Conservation (phyloP, 2,113 vertebrate species). For the Marmota flaviventris region DNA sequence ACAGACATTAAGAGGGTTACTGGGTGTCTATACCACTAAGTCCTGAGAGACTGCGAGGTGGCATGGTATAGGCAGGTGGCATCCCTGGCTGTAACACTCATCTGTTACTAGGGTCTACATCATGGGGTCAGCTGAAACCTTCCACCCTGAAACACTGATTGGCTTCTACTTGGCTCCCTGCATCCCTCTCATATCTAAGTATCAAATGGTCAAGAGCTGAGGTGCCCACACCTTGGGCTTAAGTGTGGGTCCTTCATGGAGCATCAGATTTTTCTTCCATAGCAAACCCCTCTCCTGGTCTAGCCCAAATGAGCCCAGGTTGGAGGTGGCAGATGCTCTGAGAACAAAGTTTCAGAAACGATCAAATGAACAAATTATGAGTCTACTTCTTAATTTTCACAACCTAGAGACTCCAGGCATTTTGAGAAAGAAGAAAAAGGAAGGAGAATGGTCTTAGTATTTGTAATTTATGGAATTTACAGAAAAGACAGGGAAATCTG, state of each 20-base stretch:
- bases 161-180: neutral
- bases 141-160: neutral
- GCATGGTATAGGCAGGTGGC: neutral
- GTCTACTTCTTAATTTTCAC: neutral
- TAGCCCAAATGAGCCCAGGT: neutral
- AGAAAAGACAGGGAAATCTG: neutral
- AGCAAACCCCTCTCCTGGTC: neutral
- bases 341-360: neutral
- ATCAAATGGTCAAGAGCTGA: neutral
- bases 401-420: neutral
- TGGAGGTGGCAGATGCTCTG: neutral
- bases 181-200: neutral
- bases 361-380: neutral
- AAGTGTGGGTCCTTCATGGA: neutral
- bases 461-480: constrained; percentile 21
- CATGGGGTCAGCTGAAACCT: neutral
- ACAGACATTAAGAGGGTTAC: neutral
- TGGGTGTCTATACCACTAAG: neutral
- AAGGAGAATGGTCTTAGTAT: neutral
- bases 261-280: neutral
- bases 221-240: too few species aligned
- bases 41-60: neutral
- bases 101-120: neutral
- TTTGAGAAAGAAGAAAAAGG: neutral
- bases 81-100: neutral